Conservation (phyloP, 2,888 invertebrate species). For the Epinotia nisella region DNA sequence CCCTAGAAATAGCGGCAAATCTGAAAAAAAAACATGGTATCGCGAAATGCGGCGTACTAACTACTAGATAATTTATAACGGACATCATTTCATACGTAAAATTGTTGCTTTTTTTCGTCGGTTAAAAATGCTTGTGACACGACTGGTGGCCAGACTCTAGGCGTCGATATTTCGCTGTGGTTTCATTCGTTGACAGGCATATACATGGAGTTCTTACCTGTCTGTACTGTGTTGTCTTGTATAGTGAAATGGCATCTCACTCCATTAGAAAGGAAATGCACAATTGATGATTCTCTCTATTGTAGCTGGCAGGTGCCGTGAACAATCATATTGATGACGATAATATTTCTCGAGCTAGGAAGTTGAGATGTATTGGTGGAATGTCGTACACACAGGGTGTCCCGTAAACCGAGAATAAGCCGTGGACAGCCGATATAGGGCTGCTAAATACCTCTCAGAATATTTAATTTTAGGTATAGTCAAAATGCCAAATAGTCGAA, state of each 20-base stretch:
- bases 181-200: background rate
- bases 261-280: constrained; percentile 30
- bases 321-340: constrained; percentile 19
- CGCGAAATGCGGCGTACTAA: too few species aligned
- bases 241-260: constrained; percentile 3
- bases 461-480: too few species aligned
- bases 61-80: too few species aligned
- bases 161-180: background rate
- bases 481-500: too few species aligned
- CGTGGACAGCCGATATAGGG: too few species aligned
- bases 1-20: too few species aligned
- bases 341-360: background rate
- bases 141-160: background rate
- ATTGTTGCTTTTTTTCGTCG: too few species aligned
- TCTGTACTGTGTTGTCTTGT: background rate
- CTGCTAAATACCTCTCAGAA: too few species aligned
- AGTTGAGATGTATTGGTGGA: background rate
- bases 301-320: constrained; percentile 17
- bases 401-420: too few species aligned
- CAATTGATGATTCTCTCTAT: constrained; percentile 21
- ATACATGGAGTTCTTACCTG: background rate
- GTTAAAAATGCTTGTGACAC: too few species aligned
- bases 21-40: too few species aligned
- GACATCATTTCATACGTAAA: too few species aligned
- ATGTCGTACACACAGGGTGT: background rate